Percentiles rank a stretch among this genome's conserved stretches.
Evolutionary conservation across 2,888 invertebrate species (phyloP).

Genomic region (Lycia hirtaria): DNA sequence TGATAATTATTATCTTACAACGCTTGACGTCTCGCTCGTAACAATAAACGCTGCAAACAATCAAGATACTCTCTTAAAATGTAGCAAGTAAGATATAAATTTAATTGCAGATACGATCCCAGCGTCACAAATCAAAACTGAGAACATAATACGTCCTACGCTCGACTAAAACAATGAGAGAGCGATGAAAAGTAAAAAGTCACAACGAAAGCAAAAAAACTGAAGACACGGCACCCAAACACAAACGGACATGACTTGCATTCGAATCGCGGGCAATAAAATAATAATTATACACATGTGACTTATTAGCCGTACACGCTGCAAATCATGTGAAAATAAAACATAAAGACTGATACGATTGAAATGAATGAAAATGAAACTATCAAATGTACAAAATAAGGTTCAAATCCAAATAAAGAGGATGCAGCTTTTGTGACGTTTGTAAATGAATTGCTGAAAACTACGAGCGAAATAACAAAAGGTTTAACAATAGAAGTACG

Average conservation of each 20-base stretch:
- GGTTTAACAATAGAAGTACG: conserved; percentile 80
- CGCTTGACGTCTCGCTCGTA: conserved; percentile 42
- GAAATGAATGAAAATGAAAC: conserved; percentile 24
- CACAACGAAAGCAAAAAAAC: conserved; percentile 54
- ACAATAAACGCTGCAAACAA: conserved; percentile 41
- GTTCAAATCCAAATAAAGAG: conserved; percentile 37
- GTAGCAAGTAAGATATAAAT: conserved; percentile 51
- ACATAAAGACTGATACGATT: conserved; percentile 41
- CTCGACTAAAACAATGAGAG: conserved; percentile 66
- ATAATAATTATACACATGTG: conserved; percentile 84
- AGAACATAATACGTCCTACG: conserved; percentile 67
- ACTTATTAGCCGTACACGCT: conserved; percentile 79
- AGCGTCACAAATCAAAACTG: conserved; percentile 59
- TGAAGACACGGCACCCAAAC: conserved; percentile 65
- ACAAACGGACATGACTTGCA: conserved; percentile 73
- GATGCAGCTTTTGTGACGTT: conserved; percentile 50
- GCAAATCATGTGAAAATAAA: conserved; percentile 67
- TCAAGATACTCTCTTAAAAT: conserved; percentile 39
- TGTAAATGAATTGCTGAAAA: conserved; percentile 48
- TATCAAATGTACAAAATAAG: conserved; percentile 26
- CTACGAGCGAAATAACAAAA: conserved; percentile 78
- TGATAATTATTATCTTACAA: conserved; percentile 46
- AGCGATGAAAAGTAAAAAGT: conserved; percentile 57
- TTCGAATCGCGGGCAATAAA: conserved; percentile 78
- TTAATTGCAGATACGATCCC: conserved; percentile 49